Conservation (phyloP, 2,113 vertebrate species). For the Coturnix japonica region DNA sequence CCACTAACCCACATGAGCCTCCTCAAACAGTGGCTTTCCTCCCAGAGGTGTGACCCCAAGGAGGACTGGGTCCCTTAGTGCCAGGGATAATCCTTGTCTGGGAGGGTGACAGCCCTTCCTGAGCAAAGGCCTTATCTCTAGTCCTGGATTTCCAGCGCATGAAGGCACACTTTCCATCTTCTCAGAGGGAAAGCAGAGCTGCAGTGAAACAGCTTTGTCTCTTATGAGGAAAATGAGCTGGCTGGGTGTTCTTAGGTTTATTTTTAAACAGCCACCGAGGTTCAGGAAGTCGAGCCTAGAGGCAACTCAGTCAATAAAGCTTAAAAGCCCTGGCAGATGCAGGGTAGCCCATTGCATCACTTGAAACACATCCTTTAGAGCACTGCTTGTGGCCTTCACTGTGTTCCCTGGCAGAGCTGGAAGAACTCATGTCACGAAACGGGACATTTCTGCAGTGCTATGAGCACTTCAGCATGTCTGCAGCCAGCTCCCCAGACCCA, state of each 20-base stretch:
- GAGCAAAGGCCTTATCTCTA: conserved; percentile 67
- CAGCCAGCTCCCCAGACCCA: neutral
- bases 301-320: neutral
- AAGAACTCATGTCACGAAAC: neutral
- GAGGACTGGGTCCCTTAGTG: neutral
- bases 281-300: conserved; percentile 3
- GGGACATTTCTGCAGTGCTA: neutral
- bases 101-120: conserved; percentile 69
- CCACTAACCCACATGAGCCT: neutral
- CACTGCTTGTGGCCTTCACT: neutral
- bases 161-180: conserved; percentile 75
- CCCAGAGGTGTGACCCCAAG: neutral
- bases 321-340: neutral
- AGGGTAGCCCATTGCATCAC: neutral
- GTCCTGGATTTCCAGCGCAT: neutral
- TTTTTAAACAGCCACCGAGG: neutral
- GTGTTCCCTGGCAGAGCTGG: neutral
- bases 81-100: conserved; percentile 27
- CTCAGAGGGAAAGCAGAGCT: conserved; percentile 47
- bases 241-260: neutral
- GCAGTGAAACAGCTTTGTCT: neutral
- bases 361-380: neutral
- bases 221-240: neutral
- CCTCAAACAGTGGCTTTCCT: neutral
- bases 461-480: neutral